These are phyloP conservation scores for Eristalinus sepulchralis DNA, from an alignment of 2,888 invertebrate genomes.

Conservation along the genomic window DNA sequence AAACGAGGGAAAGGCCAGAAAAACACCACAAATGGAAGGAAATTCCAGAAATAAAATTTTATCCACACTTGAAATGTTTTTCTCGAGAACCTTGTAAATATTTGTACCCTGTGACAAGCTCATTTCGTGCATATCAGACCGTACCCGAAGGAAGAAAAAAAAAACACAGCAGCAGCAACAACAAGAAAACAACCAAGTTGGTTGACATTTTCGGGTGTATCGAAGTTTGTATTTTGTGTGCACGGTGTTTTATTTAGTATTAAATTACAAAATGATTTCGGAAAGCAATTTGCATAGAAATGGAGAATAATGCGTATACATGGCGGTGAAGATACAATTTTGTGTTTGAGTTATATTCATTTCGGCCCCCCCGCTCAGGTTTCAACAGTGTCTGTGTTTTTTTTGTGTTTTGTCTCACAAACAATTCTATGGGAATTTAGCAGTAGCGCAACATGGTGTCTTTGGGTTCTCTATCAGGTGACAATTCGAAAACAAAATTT, in stretches of 20 bases:
- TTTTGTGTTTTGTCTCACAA: not conserved
- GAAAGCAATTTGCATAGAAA: constrained; percentile 70
- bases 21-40: constrained; percentile 18
- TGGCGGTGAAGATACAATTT: not conserved
- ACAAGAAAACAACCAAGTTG: not conserved
- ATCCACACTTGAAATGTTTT: constrained; percentile 41
- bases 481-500: no score
- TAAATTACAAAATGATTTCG: constrained; percentile 60
- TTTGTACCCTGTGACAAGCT: constrained; percentile 59
- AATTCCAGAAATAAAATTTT: constrained; percentile 43
- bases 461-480: not conserved
- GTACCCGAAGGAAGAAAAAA: constrained; percentile 1
- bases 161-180: no score
- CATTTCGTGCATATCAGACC: constrained; percentile 41
- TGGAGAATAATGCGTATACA: constrained; percentile 47
- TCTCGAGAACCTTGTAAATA: constrained; percentile 62
- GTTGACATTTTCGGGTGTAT: constrained; percentile 21
- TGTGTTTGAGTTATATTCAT: constrained; percentile 10
- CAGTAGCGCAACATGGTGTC: not conserved
- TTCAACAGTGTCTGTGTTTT: not conserved
- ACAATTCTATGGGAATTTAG: not conserved
- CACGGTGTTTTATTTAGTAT: constrained; percentile 40
- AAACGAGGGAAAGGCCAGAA: constrained; percentile 20
- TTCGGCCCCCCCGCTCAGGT: not conserved
- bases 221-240: constrained; percentile 30